phyloP scores from a whole-genome alignment of 2,888 invertebrate species.

The Abscondita cerata region DNA sequence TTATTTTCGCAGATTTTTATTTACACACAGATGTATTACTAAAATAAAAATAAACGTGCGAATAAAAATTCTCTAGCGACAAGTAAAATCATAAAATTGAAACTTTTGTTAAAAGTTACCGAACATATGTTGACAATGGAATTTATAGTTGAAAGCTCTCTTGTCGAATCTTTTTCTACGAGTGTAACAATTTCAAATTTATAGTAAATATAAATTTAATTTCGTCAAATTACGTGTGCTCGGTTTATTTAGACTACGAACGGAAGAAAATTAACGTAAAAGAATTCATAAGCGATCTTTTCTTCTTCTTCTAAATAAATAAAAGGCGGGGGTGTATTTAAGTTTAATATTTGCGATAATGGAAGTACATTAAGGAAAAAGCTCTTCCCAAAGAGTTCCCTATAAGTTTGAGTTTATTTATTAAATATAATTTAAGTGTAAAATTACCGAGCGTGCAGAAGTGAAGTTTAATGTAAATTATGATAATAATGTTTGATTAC shows the following conservation, averaged over 20 bases:
- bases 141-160: conserved; percentile 1
- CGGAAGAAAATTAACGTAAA: too few relatives aligned
- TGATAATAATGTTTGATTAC: too few relatives aligned
- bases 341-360: conserved; percentile 8
- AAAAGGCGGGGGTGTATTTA: background rate
- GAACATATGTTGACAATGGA: background rate
- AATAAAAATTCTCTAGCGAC: background rate
- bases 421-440: too few relatives aligned
- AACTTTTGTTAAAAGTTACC: conserved; percentile 2
- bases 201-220: too few relatives aligned
- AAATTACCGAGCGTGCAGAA: too few relatives aligned
- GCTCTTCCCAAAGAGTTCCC: background rate
- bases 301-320: background rate
- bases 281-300: background rate
- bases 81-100: background rate
- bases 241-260: too few relatives aligned
- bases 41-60: background rate
- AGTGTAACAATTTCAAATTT: too few relatives aligned
- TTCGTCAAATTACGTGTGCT: too few relatives aligned
- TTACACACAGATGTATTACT: too few relatives aligned
- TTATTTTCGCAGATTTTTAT: too few relatives aligned
- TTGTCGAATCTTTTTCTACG: background rate
- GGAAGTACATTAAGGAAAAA: conserved; percentile 6
- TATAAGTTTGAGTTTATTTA: background rate
- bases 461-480: too few relatives aligned